Percentiles rank a stretch among this genome's conserved stretches.
phyloP scores from a whole-genome alignment of 2,888 invertebrate species.

The Carpatolechia fugitivella region DNA sequence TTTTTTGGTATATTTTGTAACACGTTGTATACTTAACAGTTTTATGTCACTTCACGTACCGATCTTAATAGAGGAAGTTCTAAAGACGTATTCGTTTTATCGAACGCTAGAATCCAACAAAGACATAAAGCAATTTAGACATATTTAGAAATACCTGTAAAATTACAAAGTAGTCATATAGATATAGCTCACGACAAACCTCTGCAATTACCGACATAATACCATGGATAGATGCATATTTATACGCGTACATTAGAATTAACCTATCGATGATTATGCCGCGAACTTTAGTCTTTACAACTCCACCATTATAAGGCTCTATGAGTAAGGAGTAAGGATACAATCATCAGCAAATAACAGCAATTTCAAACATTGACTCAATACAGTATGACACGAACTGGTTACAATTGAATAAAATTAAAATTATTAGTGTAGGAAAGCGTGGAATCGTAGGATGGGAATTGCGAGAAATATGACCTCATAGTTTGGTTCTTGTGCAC shows the following conservation, averaged over 20 bases:
- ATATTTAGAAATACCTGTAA: background rate
- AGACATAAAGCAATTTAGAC: too few relatives aligned
- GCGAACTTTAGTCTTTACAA: constrained; percentile 34
- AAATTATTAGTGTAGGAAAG: constrained; percentile 5
- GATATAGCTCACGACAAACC: constrained; percentile 4
- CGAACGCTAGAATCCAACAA: too few relatives aligned
- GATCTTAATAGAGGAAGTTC: too few relatives aligned
- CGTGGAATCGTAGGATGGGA: background rate
- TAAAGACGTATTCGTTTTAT: too few relatives aligned
- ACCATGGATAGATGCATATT: constrained; percentile 1
- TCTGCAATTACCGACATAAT: constrained; percentile 4
- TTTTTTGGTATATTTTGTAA: too few relatives aligned
- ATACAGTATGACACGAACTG: constrained; percentile 9
- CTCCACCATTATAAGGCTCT: background rate
- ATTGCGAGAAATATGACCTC: background rate
- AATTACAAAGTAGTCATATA: background rate
- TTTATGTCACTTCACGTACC: too few relatives aligned
- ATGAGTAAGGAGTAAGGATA: constrained; percentile 28
- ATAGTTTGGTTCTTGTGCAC: background rate
- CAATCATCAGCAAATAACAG: constrained; percentile 31
- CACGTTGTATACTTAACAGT: too few relatives aligned
- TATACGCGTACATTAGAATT: constrained; percentile 6
- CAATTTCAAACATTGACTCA: constrained; percentile 24
- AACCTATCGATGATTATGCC: constrained; percentile 26
- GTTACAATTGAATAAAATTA: constrained; percentile 9